Percentiles rank a stretch among this genome's conserved stretches.
These are phyloP conservation scores for Pararge aegeria DNA, from an alignment of 1,140 invertebrate species.

Conservation along the genomic window DNA sequence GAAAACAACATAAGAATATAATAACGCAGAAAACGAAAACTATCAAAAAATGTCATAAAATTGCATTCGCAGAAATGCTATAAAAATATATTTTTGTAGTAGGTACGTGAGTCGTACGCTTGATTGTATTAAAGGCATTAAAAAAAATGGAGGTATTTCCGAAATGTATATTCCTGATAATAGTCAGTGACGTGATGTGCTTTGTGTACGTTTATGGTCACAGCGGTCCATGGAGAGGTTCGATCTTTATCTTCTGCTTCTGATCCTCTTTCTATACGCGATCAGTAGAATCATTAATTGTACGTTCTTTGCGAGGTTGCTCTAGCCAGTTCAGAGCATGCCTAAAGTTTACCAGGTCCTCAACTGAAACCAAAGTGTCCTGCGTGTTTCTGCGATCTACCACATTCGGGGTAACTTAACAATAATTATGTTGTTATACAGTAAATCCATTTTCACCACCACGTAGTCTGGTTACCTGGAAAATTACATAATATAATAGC, in stretches of 20 bases:
- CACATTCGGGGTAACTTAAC: no score
- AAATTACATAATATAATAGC: no score
- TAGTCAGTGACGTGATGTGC: slow-evolving; percentile 13
- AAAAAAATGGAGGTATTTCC: slow-evolving; percentile 33
- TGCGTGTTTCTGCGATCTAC: no score
- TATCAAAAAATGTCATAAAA: slow-evolving; percentile 2
- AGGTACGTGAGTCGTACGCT: not conserved
- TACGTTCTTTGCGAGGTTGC: no score
- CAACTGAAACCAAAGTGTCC: no score
- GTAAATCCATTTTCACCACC: no score
- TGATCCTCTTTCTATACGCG: not conserved
- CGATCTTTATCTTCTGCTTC: slow-evolving; percentile 1
- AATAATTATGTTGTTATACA: no score
- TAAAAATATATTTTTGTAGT: not conserved
- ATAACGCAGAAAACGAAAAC: not conserved
- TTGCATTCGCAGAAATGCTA: not conserved
- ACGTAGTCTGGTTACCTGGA: no score
- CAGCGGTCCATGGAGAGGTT: not conserved
- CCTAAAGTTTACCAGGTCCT: no score
- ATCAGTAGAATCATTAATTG: not conserved
- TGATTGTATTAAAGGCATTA: slow-evolving; percentile 5
- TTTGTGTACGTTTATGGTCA: slow-evolving; percentile 6
- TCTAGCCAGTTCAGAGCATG: no score
- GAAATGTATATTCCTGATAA: slow-evolving; percentile 25
- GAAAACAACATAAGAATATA: not conserved